These are phyloP conservation scores for Ascidia mentula DNA, from an alignment of 23 tunicate genomes.

Conservation along the genomic window DNA sequence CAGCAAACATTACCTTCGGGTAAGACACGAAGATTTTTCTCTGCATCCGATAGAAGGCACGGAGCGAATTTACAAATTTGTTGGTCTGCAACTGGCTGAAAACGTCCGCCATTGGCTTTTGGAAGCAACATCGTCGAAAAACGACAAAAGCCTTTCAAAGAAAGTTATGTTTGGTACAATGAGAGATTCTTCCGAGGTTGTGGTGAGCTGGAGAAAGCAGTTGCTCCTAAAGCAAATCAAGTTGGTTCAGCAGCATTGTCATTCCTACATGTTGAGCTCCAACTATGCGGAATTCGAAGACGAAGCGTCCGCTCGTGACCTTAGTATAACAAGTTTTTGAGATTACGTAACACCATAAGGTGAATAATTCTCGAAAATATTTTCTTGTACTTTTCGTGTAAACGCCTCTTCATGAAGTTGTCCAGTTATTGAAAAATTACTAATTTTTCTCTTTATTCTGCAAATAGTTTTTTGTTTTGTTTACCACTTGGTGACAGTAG, in stretches of 20 bases:
- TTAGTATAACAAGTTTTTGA: neutral
- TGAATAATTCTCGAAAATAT: too few species aligned
- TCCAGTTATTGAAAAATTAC: too few species aligned
- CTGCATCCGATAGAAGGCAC: neutral
- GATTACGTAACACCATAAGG: too few species aligned
- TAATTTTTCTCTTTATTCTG: too few species aligned
- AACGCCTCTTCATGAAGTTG: too few species aligned
- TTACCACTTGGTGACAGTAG: too few species aligned
- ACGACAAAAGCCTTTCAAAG: neutral
- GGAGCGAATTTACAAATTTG: conserved; percentile 11
- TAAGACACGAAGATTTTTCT: conserved; percentile 20
- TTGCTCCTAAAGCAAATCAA: neutral
- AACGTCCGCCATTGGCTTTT: conserved; percentile 14
- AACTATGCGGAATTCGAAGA: neutral
- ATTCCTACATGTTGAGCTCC: neutral
- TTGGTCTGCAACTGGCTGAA: conserved; percentile 17
- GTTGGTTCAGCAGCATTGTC: neutral
- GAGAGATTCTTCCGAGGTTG: neutral
- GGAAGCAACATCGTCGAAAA: neutral
- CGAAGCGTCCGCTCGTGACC: neutral
- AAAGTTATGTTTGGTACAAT: neutral
- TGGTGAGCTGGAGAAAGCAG: neutral
- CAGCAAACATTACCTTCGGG: neutral
- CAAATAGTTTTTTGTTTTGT: too few species aligned
- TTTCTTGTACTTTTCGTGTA: too few species aligned